Evolutionary conservation across 1,140 invertebrate species (phyloP).

Genomic region (Mercenaria mercenaria): DNA sequence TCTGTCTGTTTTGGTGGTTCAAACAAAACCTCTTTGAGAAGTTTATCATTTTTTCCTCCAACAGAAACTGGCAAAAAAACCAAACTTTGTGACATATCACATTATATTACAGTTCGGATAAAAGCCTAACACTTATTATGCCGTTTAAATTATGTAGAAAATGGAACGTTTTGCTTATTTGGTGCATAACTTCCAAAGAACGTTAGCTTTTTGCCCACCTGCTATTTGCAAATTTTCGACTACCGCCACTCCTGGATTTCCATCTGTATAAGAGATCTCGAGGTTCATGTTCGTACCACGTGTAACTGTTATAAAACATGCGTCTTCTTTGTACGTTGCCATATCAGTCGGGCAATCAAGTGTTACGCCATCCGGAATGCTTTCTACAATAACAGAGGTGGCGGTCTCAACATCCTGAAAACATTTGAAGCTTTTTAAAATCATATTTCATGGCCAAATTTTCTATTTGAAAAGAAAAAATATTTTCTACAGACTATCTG

Average conservation of each 20-base stretch:
- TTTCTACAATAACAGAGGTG: background rate
- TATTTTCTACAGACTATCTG: background rate
- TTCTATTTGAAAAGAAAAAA: background rate
- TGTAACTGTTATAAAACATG: background rate
- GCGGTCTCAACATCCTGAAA: background rate
- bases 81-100: too few relatives aligned
- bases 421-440: too few relatives aligned
- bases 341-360: background rate
- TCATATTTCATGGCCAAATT: background rate
- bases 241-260: background rate
- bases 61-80: too few relatives aligned
- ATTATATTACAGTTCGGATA: too few relatives aligned
- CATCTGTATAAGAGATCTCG: background rate
- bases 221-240: background rate
- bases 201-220: too few relatives aligned
- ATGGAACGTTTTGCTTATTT: too few relatives aligned
- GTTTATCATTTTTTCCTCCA: too few relatives aligned
- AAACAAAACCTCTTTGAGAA: too few relatives aligned
- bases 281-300: constrained; percentile 11
- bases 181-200: too few relatives aligned
- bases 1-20: too few relatives aligned
- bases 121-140: too few relatives aligned
- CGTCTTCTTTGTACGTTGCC: constrained; percentile 17
- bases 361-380: background rate
- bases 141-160: too few relatives aligned